Conservation (phyloP, 2,888 invertebrate species). For the Trisateles emortualis region DNA sequence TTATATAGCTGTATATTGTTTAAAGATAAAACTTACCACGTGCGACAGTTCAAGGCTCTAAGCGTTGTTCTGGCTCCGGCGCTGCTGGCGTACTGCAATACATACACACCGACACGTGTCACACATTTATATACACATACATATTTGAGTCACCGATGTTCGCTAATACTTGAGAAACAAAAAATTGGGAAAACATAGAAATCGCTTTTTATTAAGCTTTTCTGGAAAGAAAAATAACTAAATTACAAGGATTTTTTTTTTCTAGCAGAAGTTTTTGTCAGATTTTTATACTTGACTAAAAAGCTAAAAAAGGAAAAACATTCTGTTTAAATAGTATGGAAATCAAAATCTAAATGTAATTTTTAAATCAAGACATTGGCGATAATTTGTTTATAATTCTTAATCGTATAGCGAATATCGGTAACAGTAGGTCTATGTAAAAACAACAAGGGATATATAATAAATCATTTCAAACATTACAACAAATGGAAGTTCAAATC, state of each 20-base stretch:
- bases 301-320: too few relatives aligned
- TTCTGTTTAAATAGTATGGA: background rate
- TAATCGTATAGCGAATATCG: slow-evolving; percentile 52
- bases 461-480: slow-evolving; percentile 29
- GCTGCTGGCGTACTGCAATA: slow-evolving; percentile 96
- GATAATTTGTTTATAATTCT: slow-evolving; percentile 5
- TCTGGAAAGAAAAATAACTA: background rate
- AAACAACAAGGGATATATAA: slow-evolving; percentile 39
- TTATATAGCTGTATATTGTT: background rate
- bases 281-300: too few relatives aligned
- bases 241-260: too few relatives aligned
- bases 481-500: slow-evolving; percentile 32
- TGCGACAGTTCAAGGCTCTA: slow-evolving; percentile 87
- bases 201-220: too few relatives aligned
- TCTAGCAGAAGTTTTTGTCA: too few relatives aligned
- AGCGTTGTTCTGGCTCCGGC: slow-evolving; percentile 94
- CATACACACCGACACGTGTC: slow-evolving; percentile 75
- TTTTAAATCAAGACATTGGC: background rate
- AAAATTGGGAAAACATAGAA: background rate
- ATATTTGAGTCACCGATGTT: slow-evolving; percentile 52
- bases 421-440: slow-evolving; percentile 38
- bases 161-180: slow-evolving; percentile 35
- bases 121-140: slow-evolving; percentile 66
- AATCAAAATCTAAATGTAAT: background rate
- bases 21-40: slow-evolving; percentile 71